These are phyloP conservation scores for Coccyzus lansbergi DNA, from an alignment of 2,797 vertebrate species.

Conservation along the genomic window DNA sequence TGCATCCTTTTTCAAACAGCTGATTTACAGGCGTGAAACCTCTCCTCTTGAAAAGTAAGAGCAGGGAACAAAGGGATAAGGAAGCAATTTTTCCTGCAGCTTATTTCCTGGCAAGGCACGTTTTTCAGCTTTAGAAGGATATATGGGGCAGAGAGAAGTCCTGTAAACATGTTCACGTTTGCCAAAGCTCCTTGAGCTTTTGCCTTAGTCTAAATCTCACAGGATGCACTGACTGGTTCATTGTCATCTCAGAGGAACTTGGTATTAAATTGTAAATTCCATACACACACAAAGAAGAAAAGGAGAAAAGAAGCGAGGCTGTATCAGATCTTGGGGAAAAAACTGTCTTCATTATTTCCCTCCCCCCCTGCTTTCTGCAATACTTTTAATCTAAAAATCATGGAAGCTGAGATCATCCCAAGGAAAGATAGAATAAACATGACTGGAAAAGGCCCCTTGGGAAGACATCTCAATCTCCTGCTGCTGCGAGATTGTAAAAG, in stretches of 20 bases:
- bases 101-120: background rate
- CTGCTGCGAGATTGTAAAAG: slow-evolving; percentile 44
- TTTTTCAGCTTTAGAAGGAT: slow-evolving; percentile 15
- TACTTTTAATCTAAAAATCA: slow-evolving; percentile 30
- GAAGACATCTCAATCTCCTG: slow-evolving; percentile 28
- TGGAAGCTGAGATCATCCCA: slow-evolving; percentile 45
- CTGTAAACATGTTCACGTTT: background rate
- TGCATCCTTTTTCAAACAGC: background rate
- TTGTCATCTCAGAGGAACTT: background rate
- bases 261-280: background rate
- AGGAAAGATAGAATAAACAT: slow-evolving; percentile 53
- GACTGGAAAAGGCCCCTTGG: slow-evolving; percentile 19
- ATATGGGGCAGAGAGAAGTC: background rate
- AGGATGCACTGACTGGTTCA: background rate
- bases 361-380: background rate
- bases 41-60: background rate
- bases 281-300: background rate
- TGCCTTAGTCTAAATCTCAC: background rate
- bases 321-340: background rate
- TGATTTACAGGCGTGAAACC: background rate
- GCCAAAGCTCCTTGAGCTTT: background rate
- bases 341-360: background rate
- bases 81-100: slow-evolving; percentile 3
- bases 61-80: background rate
- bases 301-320: background rate